These are phyloP conservation scores for Lasioglossum calceatum DNA, from an alignment of 2,888 invertebrate species.

Conservation along the genomic window DNA sequence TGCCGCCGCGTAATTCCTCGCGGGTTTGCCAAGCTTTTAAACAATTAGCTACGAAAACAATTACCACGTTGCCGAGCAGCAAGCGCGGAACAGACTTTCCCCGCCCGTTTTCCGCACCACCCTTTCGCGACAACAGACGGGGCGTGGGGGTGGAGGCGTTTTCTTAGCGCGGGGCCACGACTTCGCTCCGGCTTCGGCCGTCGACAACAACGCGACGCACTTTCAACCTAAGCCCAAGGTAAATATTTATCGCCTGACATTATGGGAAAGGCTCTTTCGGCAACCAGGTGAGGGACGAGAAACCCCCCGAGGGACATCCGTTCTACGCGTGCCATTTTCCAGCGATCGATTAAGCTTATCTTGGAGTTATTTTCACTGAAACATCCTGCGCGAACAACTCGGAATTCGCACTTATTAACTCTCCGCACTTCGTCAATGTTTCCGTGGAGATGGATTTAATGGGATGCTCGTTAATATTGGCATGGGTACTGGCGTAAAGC, in stretches of 20 bases:
- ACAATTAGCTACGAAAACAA: constrained; percentile 80
- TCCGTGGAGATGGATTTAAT: not conserved
- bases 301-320: not conserved
- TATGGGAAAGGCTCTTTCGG: constrained; percentile 65
- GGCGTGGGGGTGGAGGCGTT: constrained; percentile 35
- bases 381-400: not conserved
- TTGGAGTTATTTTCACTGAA: not conserved
- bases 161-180: constrained; percentile 63
- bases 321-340: not conserved
- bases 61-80: constrained; percentile 63
- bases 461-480: not conserved
- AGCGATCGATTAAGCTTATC: constrained; percentile 6
- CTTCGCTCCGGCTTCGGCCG: constrained; percentile 46
- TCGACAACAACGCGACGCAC: constrained; percentile 64
- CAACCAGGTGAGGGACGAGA: constrained; percentile 29
- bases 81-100: constrained; percentile 37
- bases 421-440: not conserved
- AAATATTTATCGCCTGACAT: constrained; percentile 78
- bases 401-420: not conserved
- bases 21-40: constrained; percentile 79
- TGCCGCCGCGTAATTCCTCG: constrained; percentile 71
- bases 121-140: constrained; percentile 52
- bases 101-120: constrained; percentile 42
- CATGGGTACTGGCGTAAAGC: not conserved
- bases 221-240: constrained; percentile 69